Evolutionary conservation across 2,113 vertebrate genomes (phyloP).

Genomic region (Barbus barbus): DNA sequence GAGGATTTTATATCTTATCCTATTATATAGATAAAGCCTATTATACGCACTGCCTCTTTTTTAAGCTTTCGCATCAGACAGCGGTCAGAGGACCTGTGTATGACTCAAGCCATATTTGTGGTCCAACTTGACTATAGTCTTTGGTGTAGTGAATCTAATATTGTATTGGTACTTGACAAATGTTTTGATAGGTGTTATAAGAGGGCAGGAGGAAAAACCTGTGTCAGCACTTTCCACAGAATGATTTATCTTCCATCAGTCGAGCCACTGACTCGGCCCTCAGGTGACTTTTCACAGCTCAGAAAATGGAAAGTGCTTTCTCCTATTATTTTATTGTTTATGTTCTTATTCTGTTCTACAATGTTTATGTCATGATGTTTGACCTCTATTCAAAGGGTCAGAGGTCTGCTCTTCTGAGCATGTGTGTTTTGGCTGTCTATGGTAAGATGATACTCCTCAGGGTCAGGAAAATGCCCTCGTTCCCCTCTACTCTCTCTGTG

Average conservation of each 20-base stretch:
- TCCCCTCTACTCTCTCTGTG: too few relatives aligned
- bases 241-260: not conserved
- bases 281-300: not conserved
- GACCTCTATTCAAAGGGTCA: constrained; percentile 15
- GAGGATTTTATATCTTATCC: constrained; percentile 3
- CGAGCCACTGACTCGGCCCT: not conserved
- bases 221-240: not conserved
- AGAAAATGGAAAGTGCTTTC: constrained; percentile 11
- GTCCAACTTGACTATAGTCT: not conserved
- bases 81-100: not conserved
- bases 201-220: too few relatives aligned
- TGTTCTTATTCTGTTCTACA: not conserved
- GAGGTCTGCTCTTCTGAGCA: not conserved
- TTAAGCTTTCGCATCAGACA: not conserved
- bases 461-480: too few relatives aligned
- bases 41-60: not conserved
- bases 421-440: constrained; percentile 22
- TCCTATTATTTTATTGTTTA: constrained; percentile 1
- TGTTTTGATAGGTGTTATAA: too few relatives aligned
- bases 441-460: not conserved
- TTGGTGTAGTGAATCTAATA: not conserved
- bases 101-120: not conserved
- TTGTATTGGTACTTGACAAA: not conserved
- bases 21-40: not conserved
- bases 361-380: not conserved